Conservation (phyloP, 2,888 invertebrate species). For the Cepaea hortensis region DNA sequence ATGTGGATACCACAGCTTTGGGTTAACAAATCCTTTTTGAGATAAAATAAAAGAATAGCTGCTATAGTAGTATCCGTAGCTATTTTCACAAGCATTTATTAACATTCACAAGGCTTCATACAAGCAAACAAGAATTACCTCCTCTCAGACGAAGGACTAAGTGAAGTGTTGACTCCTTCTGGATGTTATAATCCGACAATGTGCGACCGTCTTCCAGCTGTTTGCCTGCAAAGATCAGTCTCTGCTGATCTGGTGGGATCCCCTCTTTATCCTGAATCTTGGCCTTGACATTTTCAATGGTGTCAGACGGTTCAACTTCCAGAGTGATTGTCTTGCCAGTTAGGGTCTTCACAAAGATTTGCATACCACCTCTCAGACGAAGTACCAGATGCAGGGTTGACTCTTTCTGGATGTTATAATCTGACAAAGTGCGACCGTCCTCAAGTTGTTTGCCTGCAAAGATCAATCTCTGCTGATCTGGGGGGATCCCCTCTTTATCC, state of each 20-base stretch:
- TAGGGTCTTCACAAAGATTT: slow-evolving; percentile 78
- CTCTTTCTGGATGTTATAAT: slow-evolving; percentile 95
- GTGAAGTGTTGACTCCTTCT: slow-evolving; percentile 95
- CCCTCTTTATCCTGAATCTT: slow-evolving; percentile 79
- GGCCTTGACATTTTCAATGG: slow-evolving; percentile 93
- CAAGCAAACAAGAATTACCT: slow-evolving; percentile 14
- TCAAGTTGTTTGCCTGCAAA: slow-evolving; percentile 31
- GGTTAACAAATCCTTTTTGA: no score
- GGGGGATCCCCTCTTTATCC: slow-evolving; percentile 46
- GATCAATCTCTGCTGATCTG: slow-evolving; percentile 85
- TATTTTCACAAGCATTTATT: no score
- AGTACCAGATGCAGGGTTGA: slow-evolving; percentile 94
- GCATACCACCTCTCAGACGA: slow-evolving; percentile 82
- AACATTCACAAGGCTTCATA: no score
- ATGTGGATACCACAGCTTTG: no score
- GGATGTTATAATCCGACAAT: slow-evolving; percentile 93
- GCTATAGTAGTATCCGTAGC: no score
- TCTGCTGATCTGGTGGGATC: slow-evolving; percentile 85
- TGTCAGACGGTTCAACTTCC: slow-evolving; percentile 87
- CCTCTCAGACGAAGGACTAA: slow-evolving; percentile 76
- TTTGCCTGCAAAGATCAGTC: slow-evolving; percentile 94
- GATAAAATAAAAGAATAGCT: no score
- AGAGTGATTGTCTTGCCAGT: slow-evolving; percentile 74
- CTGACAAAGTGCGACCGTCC: slow-evolving; percentile 19
- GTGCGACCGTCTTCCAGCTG: slow-evolving; percentile 96